Conservation (phyloP, 2,888 invertebrate genomes). For the Neoaliturus tenellus region DNA sequence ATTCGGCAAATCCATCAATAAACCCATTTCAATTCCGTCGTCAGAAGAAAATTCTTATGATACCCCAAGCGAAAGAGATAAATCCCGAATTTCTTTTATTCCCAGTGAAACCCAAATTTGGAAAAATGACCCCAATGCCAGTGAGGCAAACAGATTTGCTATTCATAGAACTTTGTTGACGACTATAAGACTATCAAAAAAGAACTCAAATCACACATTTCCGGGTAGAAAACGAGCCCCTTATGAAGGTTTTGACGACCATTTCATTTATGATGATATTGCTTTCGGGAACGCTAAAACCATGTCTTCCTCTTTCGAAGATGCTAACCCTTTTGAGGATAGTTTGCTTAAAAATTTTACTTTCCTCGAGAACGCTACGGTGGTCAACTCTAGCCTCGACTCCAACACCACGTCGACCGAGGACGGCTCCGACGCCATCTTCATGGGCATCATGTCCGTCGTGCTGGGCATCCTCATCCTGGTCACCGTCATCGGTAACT, state of each 20-base stretch:
- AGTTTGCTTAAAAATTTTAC: constrained; percentile 26
- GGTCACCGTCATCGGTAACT: constrained; percentile 94
- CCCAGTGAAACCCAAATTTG: too few relatives aligned
- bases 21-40: not conserved
- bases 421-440: constrained; percentile 72
- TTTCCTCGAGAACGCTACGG: not conserved
- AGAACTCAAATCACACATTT: not conserved
- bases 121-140: not conserved
- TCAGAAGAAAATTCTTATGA: not conserved
- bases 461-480: constrained; percentile 93
- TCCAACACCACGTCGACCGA: not conserved
- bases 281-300: constrained; percentile 13
- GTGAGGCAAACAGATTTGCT: not conserved
- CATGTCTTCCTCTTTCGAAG: constrained; percentile 27
- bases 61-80: not conserved
- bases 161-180: constrained; percentile 10
- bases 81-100: not conserved
- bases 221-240: not conserved
- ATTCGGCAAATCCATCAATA: constrained; percentile 15
- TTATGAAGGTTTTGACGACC: constrained; percentile 20
- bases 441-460: constrained; percentile 88
- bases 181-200: not conserved
- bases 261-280: constrained; percentile 39
- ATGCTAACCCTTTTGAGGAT: constrained; percentile 23
- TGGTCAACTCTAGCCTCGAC: not conserved